phyloP scores from a whole-genome alignment of 1,140 invertebrate genomes.

The Neuroterus valhalla region DNA sequence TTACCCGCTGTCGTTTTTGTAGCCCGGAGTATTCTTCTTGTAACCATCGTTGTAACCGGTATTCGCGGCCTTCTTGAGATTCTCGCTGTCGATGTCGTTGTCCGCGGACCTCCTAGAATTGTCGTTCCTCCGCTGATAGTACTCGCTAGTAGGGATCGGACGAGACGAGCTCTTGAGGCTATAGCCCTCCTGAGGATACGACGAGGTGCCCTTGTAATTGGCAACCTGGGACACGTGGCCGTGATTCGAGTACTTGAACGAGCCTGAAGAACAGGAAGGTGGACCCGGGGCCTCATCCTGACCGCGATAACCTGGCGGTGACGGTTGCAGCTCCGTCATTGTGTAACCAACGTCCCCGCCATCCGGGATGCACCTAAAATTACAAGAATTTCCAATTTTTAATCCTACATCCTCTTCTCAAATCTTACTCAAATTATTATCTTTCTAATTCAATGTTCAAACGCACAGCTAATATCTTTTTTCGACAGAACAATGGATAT shows the following conservation, averaged over 20 bases:
- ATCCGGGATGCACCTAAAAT: constrained; percentile 72
- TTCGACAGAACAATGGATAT: no score
- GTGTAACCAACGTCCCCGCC: constrained; percentile 73
- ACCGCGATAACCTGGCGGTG: constrained; percentile 70
- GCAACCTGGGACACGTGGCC: constrained; percentile 65
- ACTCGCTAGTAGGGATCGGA: constrained; percentile 59
- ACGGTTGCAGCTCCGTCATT: constrained; percentile 76
- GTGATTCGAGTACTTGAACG: constrained; percentile 71
- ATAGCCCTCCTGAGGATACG: constrained; percentile 66
- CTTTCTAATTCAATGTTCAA: no score
- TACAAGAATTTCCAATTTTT: neutral
- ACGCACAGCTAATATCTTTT: no score
- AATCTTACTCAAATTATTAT: no score
- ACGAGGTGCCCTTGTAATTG: constrained; percentile 66
- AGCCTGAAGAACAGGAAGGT: constrained; percentile 55
- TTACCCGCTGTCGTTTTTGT: constrained; percentile 74
- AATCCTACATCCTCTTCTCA: no score
- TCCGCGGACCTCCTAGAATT: constrained; percentile 55
- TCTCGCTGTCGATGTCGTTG: constrained; percentile 56
- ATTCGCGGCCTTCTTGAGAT: constrained; percentile 61
- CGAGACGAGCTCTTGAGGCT: constrained; percentile 62
- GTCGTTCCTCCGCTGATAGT: constrained; percentile 62
- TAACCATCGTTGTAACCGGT: constrained; percentile 70
- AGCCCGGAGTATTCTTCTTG: constrained; percentile 72
- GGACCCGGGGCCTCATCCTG: constrained; percentile 72